Evolutionary conservation across 2,888 invertebrate species (phyloP).

Genomic region (Oscheius onirici): DNA sequence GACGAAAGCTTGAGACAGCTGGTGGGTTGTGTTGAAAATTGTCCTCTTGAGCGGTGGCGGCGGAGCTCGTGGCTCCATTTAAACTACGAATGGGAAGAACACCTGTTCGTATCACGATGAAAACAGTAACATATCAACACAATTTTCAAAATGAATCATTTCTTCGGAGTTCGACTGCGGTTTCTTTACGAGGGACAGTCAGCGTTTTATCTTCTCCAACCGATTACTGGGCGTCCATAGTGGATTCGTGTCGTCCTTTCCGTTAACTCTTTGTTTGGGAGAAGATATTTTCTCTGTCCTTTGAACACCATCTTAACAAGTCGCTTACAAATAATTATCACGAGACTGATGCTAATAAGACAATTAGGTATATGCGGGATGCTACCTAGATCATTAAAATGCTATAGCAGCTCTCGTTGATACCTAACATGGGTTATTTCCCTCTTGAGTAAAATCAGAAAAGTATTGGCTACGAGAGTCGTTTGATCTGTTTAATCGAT

Average conservation of each 20-base stretch:
- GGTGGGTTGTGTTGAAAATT: constrained; percentile 31
- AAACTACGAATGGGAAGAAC: constrained; percentile 14
- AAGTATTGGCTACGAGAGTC: too few relatives aligned
- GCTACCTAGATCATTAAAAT: too few relatives aligned
- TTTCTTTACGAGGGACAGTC: constrained; percentile 24
- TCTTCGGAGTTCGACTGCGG: not conserved
- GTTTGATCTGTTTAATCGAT: too few relatives aligned
- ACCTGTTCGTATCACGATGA: constrained; percentile 8
- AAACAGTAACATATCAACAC: not conserved
- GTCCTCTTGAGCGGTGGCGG: not conserved
- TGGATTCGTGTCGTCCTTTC: not conserved
- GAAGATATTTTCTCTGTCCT: too few relatives aligned
- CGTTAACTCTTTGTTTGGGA: not conserved
- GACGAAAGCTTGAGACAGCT: constrained; percentile 29
- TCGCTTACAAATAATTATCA: too few relatives aligned
- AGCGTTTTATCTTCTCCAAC: constrained; percentile 11
- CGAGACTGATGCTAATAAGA: too few relatives aligned
- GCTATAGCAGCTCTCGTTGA: too few relatives aligned
- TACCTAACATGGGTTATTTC: too few relatives aligned
- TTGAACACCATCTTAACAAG: too few relatives aligned
- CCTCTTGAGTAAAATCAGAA: too few relatives aligned
- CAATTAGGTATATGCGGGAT: too few relatives aligned
- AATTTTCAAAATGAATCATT: not conserved
- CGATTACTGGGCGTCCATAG: not conserved
- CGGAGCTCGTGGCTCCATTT: constrained; percentile 3